Evolutionary conservation across 2,113 vertebrate genomes (phyloP).

Genomic region (Rhagologus leucostigma): DNA sequence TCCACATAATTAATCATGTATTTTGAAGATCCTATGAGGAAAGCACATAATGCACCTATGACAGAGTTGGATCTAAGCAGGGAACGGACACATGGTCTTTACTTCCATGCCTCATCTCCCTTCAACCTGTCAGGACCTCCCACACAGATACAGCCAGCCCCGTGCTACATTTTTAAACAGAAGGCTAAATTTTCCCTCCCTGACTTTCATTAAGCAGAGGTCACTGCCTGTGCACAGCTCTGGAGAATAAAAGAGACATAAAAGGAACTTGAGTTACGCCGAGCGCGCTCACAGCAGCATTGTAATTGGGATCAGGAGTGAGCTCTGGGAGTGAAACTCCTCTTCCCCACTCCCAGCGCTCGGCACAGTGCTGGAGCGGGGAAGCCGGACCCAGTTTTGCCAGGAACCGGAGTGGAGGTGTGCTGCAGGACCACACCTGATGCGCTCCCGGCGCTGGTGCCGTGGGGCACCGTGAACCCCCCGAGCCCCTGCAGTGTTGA

Average conservation of each 20-base stretch:
- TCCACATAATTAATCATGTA: accelerated
- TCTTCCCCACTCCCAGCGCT: neutral
- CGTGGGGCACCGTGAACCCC: neutral
- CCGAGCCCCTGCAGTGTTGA: neutral
- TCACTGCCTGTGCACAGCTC: neutral
- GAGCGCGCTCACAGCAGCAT: neutral
- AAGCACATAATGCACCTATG: neutral
- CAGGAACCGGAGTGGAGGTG: neutral
- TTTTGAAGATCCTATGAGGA: neutral
- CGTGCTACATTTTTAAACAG: neutral
- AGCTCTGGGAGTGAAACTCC: neutral
- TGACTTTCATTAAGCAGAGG: neutral
- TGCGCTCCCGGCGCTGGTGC: neutral
- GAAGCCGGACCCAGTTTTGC: neutral
- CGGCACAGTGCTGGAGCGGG: neutral
- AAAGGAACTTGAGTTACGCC: neutral
- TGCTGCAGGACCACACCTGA: slow-evolving; percentile 27
- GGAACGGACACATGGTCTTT: neutral
- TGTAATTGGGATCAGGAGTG: neutral
- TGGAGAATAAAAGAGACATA: neutral
- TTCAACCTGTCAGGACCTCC: neutral
- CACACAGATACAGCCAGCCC: neutral
- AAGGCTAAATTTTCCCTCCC: neutral
- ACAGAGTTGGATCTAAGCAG: neutral
- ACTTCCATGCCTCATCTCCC: neutral